Evolutionary conservation across 2,888 invertebrate genomes (phyloP).

Genomic region (Protonemura montana): DNA sequence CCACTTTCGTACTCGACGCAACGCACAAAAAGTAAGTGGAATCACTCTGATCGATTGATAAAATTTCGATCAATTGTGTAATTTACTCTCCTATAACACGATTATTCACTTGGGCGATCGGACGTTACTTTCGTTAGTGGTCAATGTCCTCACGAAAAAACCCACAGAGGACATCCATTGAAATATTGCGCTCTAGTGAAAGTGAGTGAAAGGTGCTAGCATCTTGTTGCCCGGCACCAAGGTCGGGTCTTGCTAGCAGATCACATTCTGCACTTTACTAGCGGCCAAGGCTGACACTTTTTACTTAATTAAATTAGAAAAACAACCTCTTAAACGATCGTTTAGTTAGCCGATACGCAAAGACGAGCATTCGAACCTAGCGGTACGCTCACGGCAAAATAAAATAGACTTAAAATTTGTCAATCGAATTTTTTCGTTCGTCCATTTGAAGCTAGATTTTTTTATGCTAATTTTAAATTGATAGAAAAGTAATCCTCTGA

Average conservation of each 20-base stretch:
- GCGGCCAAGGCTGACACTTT: not conserved
- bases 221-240: not conserved
- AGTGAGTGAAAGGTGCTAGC: not conserved
- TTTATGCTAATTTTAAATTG: too few species aligned
- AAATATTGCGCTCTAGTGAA: not conserved
- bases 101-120: not conserved
- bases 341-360: not conserved
- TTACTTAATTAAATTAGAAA: not conserved
- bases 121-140: not conserved
- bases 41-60: not conserved
- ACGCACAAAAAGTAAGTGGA: not conserved
- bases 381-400: not conserved
- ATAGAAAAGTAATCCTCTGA: too few species aligned
- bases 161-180: not conserved
- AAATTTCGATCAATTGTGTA: not conserved
- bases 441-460: not conserved
- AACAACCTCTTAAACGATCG: not conserved
- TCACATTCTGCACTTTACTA: not conserved
- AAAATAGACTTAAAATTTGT: not conserved
- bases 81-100: not conserved
- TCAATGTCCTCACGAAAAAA: not conserved
- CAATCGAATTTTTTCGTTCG: not conserved
- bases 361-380: not conserved
- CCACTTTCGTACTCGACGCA: not conserved
- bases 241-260: not conserved